These are phyloP conservation scores for Ammospiza maritima DNA, from an alignment of 2,797 vertebrate genomes.

Conservation along the genomic window DNA sequence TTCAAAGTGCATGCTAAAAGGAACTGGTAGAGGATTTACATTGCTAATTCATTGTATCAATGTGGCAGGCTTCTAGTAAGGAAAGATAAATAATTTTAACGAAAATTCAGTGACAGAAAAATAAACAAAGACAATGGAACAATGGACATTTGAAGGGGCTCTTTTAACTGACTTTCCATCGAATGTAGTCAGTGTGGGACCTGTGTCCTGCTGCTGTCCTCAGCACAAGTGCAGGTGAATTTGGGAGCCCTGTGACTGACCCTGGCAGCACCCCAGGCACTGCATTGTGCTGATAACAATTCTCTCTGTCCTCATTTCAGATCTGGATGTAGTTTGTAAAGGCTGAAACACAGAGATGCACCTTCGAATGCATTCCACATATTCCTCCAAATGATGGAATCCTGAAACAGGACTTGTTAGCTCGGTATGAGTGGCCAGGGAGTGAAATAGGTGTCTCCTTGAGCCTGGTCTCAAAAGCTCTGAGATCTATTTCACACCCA, in stretches of 20 bases:
- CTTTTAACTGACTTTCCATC: not conserved
- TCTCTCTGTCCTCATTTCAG: not conserved
- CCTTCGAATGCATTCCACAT: not conserved
- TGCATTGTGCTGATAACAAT: not conserved
- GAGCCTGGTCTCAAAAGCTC: not conserved
- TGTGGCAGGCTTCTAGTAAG: constrained; percentile 10
- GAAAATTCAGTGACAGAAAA: constrained; percentile 44
- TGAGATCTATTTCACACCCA: not conserved
- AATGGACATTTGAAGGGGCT: not conserved
- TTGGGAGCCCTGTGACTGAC: not conserved
- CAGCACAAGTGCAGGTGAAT: not conserved
- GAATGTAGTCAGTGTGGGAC: not conserved
- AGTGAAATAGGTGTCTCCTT: not conserved
- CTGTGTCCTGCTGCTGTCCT: not conserved
- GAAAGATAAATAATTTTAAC: constrained; percentile 14
- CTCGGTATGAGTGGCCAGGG: not conserved
- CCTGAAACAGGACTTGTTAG: not conserved
- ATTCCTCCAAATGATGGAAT: not conserved
- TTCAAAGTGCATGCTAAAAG: not conserved
- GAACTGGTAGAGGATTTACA: not conserved
- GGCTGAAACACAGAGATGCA: not conserved
- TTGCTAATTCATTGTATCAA: not conserved
- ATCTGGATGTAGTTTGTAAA: not conserved
- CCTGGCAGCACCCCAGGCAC: not conserved
- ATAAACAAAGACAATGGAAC: constrained; percentile 40